Evolutionary conservation across 2,888 invertebrate species (phyloP).

Genomic region (Hydropsyche betteni): DNA sequence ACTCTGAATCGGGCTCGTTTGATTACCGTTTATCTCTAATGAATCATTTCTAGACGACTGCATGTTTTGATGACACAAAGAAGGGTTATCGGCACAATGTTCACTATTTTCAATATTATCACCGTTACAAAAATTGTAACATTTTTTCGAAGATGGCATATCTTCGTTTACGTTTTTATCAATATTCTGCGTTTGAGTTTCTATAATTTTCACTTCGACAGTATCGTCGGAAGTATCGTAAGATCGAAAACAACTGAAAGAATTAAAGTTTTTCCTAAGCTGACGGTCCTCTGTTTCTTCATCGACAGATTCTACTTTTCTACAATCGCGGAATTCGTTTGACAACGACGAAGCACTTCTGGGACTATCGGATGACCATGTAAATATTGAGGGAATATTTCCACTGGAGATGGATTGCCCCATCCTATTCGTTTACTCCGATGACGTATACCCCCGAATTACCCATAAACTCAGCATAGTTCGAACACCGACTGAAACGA

Average conservation of each 20-base stretch:
- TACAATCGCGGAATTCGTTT: neutral
- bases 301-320: neutral
- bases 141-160: conserved; percentile 25
- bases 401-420: conserved; percentile 48
- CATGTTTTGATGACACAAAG: neutral
- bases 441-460: neutral
- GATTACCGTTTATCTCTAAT: conserved; percentile 26
- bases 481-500: neutral
- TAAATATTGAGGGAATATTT: conserved; percentile 43
- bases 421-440: conserved; percentile 40
- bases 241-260: conserved; percentile 31
- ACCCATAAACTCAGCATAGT: neutral
- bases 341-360: neutral
- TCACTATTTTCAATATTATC: conserved; percentile 3
- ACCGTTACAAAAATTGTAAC: conserved; percentile 20
- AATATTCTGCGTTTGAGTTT: too few relatives aligned
- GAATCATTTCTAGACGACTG: neutral
- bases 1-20: conserved; percentile 11
- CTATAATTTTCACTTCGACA: neutral
- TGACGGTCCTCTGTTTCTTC: neutral
- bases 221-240: neutral
- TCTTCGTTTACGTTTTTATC: neutral
- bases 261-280: conserved; percentile 27
- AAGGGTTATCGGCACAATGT: neutral
- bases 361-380: conserved; percentile 33